Evolutionary conservation across 2,113 vertebrate genomes (phyloP).

Genomic region (Mormyrus iriodes): DNA sequence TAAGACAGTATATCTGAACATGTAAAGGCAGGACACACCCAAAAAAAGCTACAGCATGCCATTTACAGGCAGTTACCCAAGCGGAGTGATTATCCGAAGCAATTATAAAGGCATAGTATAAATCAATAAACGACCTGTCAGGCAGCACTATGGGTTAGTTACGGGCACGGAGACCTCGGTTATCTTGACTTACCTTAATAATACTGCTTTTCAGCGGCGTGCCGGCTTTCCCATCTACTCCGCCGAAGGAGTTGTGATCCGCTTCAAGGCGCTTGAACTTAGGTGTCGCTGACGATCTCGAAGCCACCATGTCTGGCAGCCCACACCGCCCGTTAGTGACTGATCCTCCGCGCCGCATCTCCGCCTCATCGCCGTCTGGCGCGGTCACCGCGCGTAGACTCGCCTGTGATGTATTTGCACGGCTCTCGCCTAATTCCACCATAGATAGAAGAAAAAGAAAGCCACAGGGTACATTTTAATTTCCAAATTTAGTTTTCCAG

Average conservation of each 20-base stretch:
- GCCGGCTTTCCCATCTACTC: not conserved
- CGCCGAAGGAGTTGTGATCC: not conserved
- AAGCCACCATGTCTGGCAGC: constrained; percentile 60
- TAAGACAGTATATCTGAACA: not conserved
- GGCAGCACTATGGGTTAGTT: not conserved
- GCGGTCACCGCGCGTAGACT: constrained; percentile 31
- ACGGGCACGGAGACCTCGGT: not conserved
- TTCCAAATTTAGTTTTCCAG: not conserved
- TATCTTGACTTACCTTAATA: constrained; percentile 78
- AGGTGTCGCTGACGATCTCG: constrained; percentile 46
- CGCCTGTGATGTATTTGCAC: not conserved
- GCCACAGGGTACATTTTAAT: not conserved
- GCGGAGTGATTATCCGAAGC: not conserved
- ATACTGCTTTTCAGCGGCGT: constrained; percentile 86
- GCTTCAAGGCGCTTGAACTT: constrained; percentile 61
- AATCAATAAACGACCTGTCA: not conserved
- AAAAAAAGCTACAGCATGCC: not conserved
- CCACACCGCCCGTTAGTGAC: constrained; percentile 78
- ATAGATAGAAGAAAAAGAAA: not conserved
- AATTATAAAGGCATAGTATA: not conserved
- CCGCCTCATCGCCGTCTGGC: constrained; percentile 45
- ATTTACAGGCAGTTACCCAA: not conserved
- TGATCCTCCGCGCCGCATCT: constrained; percentile 59
- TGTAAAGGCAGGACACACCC: not conserved
- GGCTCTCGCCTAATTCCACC: not conserved